These are phyloP conservation scores for Tribolium freemani DNA, from an alignment of 2,888 invertebrate species.

Conservation along the genomic window DNA sequence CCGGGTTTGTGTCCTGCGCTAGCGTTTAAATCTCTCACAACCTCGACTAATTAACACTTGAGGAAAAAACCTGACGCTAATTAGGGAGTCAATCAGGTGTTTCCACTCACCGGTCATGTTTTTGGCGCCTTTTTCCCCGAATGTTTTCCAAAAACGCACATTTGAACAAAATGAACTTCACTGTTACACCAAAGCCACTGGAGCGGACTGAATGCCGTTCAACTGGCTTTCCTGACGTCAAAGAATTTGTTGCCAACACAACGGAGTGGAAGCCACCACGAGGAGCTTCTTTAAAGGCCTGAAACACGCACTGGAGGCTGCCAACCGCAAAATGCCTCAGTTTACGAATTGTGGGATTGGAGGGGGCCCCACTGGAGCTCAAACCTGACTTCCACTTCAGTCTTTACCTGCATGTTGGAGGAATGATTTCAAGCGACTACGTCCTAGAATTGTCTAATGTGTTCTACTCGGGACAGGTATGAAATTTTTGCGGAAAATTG, in stretches of 20 bases:
- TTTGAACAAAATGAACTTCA: background rate
- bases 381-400: constrained; percentile 33
- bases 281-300: constrained; percentile 7
- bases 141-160: background rate
- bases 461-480: constrained; percentile 89
- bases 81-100: background rate
- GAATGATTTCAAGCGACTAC: constrained; percentile 86
- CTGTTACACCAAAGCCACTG: constrained; percentile 26
- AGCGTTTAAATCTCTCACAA: constrained; percentile 29
- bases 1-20: constrained; percentile 25
- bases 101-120: constrained; percentile 5
- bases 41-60: background rate
- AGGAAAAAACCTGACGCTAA: background rate
- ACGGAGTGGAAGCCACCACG: constrained; percentile 23
- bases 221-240: constrained; percentile 52
- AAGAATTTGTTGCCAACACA: constrained; percentile 56
- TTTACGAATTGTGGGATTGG: constrained; percentile 10
- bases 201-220: constrained; percentile 51
- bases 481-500: constrained; percentile 35
- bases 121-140: background rate
- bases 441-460: constrained; percentile 90
- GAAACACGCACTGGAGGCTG: constrained; percentile 2
- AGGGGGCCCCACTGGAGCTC: constrained; percentile 7
- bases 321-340: constrained; percentile 6
- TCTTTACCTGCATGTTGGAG: background rate